These are phyloP conservation scores for Salvelinus fontinalis DNA, from an alignment of 2,113 vertebrate genomes.

Conservation along the genomic window DNA sequence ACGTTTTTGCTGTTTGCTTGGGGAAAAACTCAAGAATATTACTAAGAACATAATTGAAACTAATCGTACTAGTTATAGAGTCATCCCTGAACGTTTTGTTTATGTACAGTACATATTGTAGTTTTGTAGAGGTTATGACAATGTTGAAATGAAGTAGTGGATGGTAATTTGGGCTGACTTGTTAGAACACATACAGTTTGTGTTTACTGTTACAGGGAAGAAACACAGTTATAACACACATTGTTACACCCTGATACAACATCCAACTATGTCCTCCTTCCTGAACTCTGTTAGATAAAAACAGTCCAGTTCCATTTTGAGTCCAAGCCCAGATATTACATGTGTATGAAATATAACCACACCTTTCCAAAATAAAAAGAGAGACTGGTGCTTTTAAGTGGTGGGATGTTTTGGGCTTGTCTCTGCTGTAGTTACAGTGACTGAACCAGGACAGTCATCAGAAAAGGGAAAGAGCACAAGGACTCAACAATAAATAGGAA, in stretches of 20 bases:
- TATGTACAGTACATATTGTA: constrained; percentile 53
- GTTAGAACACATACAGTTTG: constrained; percentile 24
- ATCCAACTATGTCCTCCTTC: constrained; percentile 40
- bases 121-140: constrained; percentile 50
- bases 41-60: background rate
- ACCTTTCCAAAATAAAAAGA: background rate
- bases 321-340: constrained; percentile 21
- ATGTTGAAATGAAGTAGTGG: constrained; percentile 51
- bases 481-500: constrained; percentile 76
- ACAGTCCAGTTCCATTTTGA: constrained; percentile 16
- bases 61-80: constrained; percentile 28
- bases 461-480: constrained; percentile 53
- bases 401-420: constrained; percentile 28
- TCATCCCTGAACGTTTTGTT: constrained; percentile 62
- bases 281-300: constrained; percentile 44
- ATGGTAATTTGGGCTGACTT: constrained; percentile 50
- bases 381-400: background rate
- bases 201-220: constrained; percentile 57
- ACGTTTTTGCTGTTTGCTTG: constrained; percentile 25
- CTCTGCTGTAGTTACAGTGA: constrained; percentile 53
- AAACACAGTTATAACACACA: constrained; percentile 52
- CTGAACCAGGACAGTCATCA: constrained; percentile 50
- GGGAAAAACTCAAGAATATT: background rate
- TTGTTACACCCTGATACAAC: constrained; percentile 62
- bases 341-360: background rate